These are phyloP conservation scores for Lepisosteus oculatus DNA, from an alignment of 2,113 vertebrate genomes.

Conservation along the genomic window DNA sequence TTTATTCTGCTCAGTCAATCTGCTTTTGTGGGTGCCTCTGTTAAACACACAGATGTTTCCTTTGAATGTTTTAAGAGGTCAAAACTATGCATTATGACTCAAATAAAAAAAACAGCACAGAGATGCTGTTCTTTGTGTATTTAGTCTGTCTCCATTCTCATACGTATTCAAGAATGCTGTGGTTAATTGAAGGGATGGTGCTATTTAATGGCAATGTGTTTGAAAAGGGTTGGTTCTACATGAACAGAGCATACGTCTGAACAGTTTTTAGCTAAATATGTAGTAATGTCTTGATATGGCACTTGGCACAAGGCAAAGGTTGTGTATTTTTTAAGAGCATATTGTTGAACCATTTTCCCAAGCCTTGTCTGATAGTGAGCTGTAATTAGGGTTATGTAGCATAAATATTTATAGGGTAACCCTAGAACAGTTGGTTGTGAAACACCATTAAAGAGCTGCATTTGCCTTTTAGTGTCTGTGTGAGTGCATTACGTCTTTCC, in stretches of 20 bases:
- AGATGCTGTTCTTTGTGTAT: slow-evolving; percentile 3
- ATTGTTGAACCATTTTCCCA: too few species aligned
- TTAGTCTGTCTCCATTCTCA: not conserved
- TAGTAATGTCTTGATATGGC: not conserved
- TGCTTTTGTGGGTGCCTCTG: not conserved
- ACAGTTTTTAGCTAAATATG: not conserved
- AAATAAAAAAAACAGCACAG: not conserved
- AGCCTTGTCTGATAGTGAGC: too few species aligned
- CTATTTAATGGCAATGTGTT: not conserved
- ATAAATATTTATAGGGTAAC: too few species aligned
- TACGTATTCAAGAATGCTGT: slow-evolving; percentile 1
- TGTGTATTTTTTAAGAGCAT: too few species aligned
- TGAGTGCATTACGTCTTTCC: too few species aligned
- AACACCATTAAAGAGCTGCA: too few species aligned
- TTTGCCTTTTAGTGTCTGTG: too few species aligned
- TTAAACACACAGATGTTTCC: not conserved
- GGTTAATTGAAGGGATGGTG: slow-evolving; percentile 1
- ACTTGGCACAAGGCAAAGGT: not conserved
- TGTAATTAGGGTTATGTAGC: too few species aligned
- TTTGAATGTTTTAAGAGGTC: slow-evolving; percentile 1
- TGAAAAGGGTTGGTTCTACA: not conserved
- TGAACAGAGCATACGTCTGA: not conserved
- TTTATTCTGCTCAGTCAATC: not conserved
- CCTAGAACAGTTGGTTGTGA: too few species aligned
- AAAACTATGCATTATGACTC: slow-evolving; percentile 2